These are phyloP conservation scores for Galerucella calmariensis DNA, from an alignment of 2,888 invertebrate genomes.

Conservation along the genomic window DNA sequence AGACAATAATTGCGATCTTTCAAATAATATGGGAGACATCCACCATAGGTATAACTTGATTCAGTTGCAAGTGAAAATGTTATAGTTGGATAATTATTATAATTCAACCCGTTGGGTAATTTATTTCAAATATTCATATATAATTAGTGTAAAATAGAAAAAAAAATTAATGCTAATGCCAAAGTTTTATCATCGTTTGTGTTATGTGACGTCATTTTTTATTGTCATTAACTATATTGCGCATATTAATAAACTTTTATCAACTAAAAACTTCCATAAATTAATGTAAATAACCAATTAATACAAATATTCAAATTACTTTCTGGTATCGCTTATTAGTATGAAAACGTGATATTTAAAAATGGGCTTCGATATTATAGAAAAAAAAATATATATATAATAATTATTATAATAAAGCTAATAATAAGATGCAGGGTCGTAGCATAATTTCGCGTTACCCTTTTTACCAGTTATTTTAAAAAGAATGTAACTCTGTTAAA, in stretches of 20 bases:
- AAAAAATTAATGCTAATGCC: constrained; percentile 40
- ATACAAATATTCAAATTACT: constrained; percentile 45
- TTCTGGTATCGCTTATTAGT: constrained; percentile 15
- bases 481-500: background rate
- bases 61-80: too few relatives aligned
- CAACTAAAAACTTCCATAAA: constrained; percentile 44
- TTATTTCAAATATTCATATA: constrained; percentile 25
- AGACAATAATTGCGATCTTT: too few relatives aligned
- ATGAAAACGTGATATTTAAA: constrained; percentile 30
- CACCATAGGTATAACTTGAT: too few relatives aligned
- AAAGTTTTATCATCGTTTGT: constrained; percentile 24
- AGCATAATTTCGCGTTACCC: too few relatives aligned
- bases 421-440: too few relatives aligned
- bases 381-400: background rate
- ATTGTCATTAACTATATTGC: constrained; percentile 40
- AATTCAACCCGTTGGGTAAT: background rate
- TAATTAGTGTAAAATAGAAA: constrained; percentile 18
- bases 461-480: too few relatives aligned
- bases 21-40: too few relatives aligned
- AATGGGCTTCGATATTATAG: constrained; percentile 10
- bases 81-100: background rate
- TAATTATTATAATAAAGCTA: too few relatives aligned
- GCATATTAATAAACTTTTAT: constrained; percentile 45
- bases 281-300: constrained; percentile 45
- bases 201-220: constrained; percentile 36